Percentiles rank a stretch among this genome's conserved stretches.
Evolutionary conservation across 2,888 invertebrate genomes (phyloP).

Genomic region (Tinea pellionella): DNA sequence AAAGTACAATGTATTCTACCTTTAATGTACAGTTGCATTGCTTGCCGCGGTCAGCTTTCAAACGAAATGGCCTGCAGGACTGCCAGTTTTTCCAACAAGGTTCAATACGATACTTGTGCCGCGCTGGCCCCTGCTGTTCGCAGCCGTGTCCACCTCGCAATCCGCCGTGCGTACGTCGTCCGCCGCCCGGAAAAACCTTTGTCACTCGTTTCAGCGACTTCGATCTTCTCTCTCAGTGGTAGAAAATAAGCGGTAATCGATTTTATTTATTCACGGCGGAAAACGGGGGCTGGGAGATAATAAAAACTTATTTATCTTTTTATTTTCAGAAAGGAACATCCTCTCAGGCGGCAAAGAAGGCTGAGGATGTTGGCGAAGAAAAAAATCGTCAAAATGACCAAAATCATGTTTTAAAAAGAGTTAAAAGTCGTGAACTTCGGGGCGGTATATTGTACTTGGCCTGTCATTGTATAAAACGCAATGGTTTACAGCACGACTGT

Average conservation of each 20-base stretch:
- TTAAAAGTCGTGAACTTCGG: slow-evolving; percentile 64
- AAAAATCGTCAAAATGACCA: slow-evolving; percentile 31
- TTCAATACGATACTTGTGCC: slow-evolving; percentile 60
- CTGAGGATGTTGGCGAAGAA: slow-evolving; percentile 42
- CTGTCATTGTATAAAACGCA: slow-evolving; percentile 70
- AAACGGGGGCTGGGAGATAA: slow-evolving; percentile 20
- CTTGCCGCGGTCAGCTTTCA: slow-evolving; percentile 63
- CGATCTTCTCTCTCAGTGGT: slow-evolving; percentile 59
- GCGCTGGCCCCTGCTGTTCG: slow-evolving; percentile 38
- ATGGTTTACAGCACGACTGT: slow-evolving; percentile 71
- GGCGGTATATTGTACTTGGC: slow-evolving; percentile 67
- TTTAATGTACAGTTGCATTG: slow-evolving; percentile 48
- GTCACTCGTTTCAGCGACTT: slow-evolving; percentile 63
- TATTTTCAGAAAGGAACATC: slow-evolving; percentile 41
- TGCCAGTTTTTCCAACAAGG: slow-evolving; percentile 64
- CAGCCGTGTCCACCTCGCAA: slow-evolving; percentile 50
- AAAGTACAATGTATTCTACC: too few relatives aligned
- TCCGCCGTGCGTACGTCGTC: slow-evolving; percentile 59
- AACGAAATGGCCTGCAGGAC: slow-evolving; percentile 63
- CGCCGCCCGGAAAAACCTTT: slow-evolving; percentile 60
- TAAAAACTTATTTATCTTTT: slow-evolving; percentile 5
- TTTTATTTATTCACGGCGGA: slow-evolving; percentile 32
- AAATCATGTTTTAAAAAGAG: slow-evolving; percentile 55
- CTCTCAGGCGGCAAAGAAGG: slow-evolving; percentile 27
- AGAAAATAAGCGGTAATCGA: slow-evolving; percentile 19